A percentile compares a stretch with the other conserved stretches of the same genome.
Conservation (phyloP, 2,797 vertebrate genomes). For the Sebastes vulpes region DNA sequence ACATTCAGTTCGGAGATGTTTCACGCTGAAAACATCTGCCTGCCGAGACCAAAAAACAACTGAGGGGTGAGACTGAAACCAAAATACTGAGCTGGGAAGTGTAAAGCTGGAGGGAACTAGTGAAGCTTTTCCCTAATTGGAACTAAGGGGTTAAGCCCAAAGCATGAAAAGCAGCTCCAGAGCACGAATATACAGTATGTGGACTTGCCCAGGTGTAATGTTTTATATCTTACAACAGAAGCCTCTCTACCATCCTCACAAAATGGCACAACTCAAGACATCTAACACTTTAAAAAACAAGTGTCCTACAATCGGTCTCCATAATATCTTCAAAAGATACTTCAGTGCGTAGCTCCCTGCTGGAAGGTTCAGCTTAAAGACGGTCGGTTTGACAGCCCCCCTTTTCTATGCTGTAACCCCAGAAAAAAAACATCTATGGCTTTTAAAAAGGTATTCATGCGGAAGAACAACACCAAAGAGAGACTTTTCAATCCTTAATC, state of each 20-base stretch:
- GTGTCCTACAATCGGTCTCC: neutral
- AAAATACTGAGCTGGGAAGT: neutral
- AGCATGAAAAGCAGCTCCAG: neutral
- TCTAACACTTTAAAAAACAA: neutral
- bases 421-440: neutral
- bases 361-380: neutral
- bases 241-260: neutral
- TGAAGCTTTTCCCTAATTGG: neutral
- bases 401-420: neutral
- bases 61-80: neutral
- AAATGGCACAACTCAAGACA: neutral
- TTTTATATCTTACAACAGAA: neutral
- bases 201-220: neutral
- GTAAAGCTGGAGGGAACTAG: too few species aligned
- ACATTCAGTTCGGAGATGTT: neutral
- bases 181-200: neutral
- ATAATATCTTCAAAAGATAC: slow-evolving; percentile 8
- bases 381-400: slow-evolving; percentile 8
- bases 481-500: slow-evolving; percentile 50
- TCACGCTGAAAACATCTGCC: neutral
- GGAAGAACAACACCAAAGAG: slow-evolving; percentile 51
- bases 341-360: neutral
- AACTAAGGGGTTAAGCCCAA: neutral
- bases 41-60: neutral
- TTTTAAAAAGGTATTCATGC: slow-evolving; percentile 15